These are phyloP conservation scores for Amphiura filiformis DNA, from an alignment of 35 echinoderm and acorn worm genomes.

Conservation along the genomic window DNA sequence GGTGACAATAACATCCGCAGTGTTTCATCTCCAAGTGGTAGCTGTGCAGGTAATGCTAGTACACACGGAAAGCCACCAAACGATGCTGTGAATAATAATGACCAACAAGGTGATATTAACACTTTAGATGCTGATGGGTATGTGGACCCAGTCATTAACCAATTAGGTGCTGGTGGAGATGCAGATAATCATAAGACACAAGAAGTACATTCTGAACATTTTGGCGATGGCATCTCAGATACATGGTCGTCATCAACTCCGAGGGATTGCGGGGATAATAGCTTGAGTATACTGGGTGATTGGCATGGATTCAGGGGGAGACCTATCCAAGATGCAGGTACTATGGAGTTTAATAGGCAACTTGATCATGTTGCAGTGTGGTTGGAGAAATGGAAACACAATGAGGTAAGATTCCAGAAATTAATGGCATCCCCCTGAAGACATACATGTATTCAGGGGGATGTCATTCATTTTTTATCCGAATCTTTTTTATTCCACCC, in stretches of 20 bases:
- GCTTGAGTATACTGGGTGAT: constrained; percentile 14
- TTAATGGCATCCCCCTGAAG: no score
- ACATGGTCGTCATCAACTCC: neutral
- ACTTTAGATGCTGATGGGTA: neutral
- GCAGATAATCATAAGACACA: neutral
- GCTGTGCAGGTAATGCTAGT: neutral
- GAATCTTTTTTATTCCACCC: no score
- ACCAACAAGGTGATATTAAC: neutral
- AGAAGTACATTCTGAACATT: neutral
- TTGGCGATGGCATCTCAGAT: neutral
- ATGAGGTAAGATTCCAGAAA: constrained; percentile 61
- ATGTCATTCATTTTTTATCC: neutral
- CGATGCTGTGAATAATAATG: neutral
- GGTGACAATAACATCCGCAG: neutral
- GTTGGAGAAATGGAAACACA: constrained; percentile 83
- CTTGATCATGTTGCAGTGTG: constrained; percentile 91
- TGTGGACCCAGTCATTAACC: no score
- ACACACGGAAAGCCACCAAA: neutral
- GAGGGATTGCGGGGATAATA: neutral
- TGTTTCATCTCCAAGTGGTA: neutral
- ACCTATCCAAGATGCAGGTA: constrained; percentile 38
- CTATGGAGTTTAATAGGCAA: constrained; percentile 90
- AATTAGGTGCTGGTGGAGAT: neutral
- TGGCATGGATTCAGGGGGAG: constrained; percentile 83
- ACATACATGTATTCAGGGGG: neutral